A percentile compares a stretch with the other conserved stretches of the same genome.
Evolutionary conservation across 2,888 invertebrate genomes (phyloP).

Genomic region (Sympetrum striolatum): DNA sequence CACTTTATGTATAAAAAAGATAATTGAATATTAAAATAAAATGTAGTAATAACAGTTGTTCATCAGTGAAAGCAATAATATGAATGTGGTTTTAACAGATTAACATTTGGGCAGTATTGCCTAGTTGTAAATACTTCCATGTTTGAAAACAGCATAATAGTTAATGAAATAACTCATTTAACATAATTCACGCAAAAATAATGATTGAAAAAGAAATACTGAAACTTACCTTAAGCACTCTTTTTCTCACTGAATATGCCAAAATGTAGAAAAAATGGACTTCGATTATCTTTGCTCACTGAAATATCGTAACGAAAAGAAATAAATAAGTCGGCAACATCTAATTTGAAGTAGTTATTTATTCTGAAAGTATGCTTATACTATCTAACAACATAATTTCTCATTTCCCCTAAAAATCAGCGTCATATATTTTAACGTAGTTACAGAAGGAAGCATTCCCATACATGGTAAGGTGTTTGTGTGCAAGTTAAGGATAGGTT

Average conservation of each 20-base stretch:
- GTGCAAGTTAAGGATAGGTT: conserved; percentile 20
- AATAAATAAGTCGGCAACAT: neutral
- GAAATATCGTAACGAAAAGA: neutral
- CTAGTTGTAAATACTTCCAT: too few relatives aligned
- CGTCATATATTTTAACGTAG: neutral
- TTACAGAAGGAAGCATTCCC: neutral
- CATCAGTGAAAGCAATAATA: too few relatives aligned
- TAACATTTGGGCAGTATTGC: too few relatives aligned
- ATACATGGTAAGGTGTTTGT: conserved; percentile 28
- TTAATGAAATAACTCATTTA: too few relatives aligned
- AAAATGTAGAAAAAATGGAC: neutral
- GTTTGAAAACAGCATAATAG: too few relatives aligned
- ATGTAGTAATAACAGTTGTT: too few relatives aligned
- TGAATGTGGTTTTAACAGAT: too few relatives aligned
- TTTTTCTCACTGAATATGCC: neutral
- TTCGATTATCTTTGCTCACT: conserved; percentile 2
- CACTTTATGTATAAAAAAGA: too few relatives aligned
- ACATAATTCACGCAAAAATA: neutral
- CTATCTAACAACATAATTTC: neutral
- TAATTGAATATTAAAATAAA: too few relatives aligned
- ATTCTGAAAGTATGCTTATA: neutral
- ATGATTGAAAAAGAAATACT: neutral
- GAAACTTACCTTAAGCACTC: neutral
- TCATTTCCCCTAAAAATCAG: neutral
- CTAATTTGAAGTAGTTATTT: neutral